phyloP scores from a whole-genome alignment of 2,888 invertebrate genomes.

The Melieria omissa region DNA sequence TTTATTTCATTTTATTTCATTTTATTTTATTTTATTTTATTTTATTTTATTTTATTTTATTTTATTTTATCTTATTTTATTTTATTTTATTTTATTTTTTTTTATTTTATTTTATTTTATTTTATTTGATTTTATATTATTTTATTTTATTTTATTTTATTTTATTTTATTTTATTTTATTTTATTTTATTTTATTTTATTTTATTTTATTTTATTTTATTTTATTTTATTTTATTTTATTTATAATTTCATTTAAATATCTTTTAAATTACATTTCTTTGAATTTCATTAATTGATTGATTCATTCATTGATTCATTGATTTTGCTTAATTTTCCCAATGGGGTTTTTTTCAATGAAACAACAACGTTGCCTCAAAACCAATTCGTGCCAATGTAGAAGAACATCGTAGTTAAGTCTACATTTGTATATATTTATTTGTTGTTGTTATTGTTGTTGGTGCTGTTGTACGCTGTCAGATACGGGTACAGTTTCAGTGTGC shows the following conservation, averaged over 20 bases:
- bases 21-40: neutral
- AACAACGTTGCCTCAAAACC: too few relatives aligned
- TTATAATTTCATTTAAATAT: neutral
- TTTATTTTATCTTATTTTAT: neutral
- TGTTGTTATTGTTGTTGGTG: too few relatives aligned
- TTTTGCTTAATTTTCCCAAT: too few relatives aligned
- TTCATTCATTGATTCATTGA: too few relatives aligned
- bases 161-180: conserved; percentile 8
- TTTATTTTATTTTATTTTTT: conserved; percentile 2
- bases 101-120: conserved; percentile 9
- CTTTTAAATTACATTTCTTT: neutral
- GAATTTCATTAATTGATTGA: neutral
- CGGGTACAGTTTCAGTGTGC: too few relatives aligned
- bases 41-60: neutral
- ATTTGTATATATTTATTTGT: too few relatives aligned
- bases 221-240: neutral
- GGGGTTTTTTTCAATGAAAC: too few relatives aligned
- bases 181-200: conserved; percentile 11
- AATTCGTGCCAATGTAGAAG: too few relatives aligned
- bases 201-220: conserved; percentile 1
- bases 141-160: conserved; percentile 10
- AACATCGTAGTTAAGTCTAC: too few relatives aligned
- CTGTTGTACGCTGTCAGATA: too few relatives aligned
- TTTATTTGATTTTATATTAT: conserved; percentile 5
- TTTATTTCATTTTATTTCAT: neutral